Conservation (phyloP, 1,140 invertebrate genomes). For the Cherax quadricarinatus region DNA sequence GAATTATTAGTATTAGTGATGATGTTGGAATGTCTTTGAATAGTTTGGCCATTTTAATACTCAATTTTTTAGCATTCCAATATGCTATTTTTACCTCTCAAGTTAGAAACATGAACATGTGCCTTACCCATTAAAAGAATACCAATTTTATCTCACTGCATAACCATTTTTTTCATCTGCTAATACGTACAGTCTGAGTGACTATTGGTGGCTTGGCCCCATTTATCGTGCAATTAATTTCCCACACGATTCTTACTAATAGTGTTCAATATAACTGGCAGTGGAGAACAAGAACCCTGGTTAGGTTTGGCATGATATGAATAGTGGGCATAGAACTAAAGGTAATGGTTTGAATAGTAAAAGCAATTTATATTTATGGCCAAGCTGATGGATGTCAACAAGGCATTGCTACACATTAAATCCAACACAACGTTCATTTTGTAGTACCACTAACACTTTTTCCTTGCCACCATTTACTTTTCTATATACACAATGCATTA, state of each 20-base stretch:
- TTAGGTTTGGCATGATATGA: neutral
- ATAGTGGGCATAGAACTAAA: neutral
- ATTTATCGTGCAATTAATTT: neutral
- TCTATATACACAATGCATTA: neutral
- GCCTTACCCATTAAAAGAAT: neutral
- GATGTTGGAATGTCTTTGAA: too few relatives aligned
- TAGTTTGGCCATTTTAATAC: neutral
- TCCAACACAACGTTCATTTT: neutral
- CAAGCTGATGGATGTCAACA: neutral
- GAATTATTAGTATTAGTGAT: too few relatives aligned
- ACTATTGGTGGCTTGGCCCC: neutral
- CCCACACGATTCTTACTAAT: neutral
- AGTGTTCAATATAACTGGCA: neutral
- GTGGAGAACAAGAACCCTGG: neutral
- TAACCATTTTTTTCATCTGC: neutral
- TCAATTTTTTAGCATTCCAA: neutral
- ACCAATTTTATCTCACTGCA: neutral
- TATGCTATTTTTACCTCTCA: neutral
- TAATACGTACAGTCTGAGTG: neutral
- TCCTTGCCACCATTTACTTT: neutral
- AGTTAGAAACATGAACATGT: neutral
- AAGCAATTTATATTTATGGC: neutral
- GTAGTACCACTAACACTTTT: neutral
- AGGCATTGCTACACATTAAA: conserved; percentile 17
- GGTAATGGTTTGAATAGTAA: neutral